Percentiles rank a stretch among this genome's conserved stretches.
Conservation (phyloP, 2,888 invertebrate genomes). For the Diplazon laetatorius region DNA sequence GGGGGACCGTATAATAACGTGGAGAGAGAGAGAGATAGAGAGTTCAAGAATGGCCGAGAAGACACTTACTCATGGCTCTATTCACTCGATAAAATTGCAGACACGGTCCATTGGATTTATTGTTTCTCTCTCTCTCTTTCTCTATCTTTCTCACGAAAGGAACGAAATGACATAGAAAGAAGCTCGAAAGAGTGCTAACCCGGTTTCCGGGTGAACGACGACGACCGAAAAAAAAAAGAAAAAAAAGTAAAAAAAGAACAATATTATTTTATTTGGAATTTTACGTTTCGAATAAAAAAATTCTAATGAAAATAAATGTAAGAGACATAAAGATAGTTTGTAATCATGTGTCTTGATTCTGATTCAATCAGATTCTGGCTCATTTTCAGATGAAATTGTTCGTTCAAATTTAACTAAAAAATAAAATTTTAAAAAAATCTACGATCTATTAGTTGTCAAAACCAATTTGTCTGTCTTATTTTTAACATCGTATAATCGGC, state of each 20-base stretch:
- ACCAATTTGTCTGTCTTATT: slow-evolving; percentile 23
- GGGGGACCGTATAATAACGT: slow-evolving; percentile 18
- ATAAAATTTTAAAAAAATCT: too few species aligned
- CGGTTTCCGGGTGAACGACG: slow-evolving; percentile 14
- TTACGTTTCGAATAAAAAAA: too few species aligned
- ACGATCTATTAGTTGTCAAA: slow-evolving; percentile 34
- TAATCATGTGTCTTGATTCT: too few species aligned
- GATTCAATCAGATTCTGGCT: too few species aligned
- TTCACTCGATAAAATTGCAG: slow-evolving; percentile 58
- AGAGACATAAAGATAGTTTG: too few species aligned
- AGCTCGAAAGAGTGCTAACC: slow-evolving; percentile 7
- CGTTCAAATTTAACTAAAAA: not conserved
- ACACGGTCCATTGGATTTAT: slow-evolving; percentile 54
- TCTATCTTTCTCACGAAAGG: slow-evolving; percentile 19
- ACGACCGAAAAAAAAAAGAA: not conserved
- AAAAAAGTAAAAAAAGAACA: slow-evolving; percentile 16
- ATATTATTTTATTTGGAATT: not conserved
- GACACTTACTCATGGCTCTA: slow-evolving; percentile 47
- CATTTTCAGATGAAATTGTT: not conserved
- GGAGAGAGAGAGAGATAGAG: too few species aligned
- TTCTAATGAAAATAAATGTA: too few species aligned
- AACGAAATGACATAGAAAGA: slow-evolving; percentile 38
- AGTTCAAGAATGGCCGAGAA: too few species aligned
- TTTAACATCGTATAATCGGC: slow-evolving; percentile 7
- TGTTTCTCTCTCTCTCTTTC: slow-evolving; percentile 27